Conservation (phyloP, 2,888 invertebrate species). For the Torymus texanus region DNA sequence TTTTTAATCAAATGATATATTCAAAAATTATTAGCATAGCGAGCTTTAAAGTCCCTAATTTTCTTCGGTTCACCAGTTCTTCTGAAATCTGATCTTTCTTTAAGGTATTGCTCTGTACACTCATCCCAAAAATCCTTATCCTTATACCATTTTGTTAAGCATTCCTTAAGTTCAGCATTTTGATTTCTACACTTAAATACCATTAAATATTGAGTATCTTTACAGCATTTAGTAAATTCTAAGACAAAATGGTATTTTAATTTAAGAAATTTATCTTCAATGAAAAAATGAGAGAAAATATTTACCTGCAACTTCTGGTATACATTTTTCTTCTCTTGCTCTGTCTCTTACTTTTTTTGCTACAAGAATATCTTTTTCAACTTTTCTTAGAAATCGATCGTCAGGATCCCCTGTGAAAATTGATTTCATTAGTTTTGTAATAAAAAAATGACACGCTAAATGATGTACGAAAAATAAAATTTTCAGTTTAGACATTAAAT, state of each 20-base stretch:
- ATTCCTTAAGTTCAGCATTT: constrained; percentile 83
- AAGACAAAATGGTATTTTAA: constrained; percentile 49
- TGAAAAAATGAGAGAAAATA: constrained; percentile 9
- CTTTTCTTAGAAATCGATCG: constrained; percentile 88
- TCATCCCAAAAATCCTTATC: constrained; percentile 84
- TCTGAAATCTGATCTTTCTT: constrained; percentile 88
- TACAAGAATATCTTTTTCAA: constrained; percentile 91
- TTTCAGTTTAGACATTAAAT: too few relatives aligned
- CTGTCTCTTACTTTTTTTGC: constrained; percentile 92
- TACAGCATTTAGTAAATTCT: constrained; percentile 81
- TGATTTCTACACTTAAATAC: constrained; percentile 85
- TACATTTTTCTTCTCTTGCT: constrained; percentile 87
- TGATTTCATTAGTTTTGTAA: constrained; percentile 52
- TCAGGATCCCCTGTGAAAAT: constrained; percentile 85
- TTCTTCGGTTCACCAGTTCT: constrained; percentile 82
- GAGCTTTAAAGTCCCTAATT: constrained; percentile 52
- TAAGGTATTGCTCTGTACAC: constrained; percentile 87
- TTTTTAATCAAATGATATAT: constrained; percentile 27
- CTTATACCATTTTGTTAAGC: constrained; percentile 85
- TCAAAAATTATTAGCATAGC: constrained; percentile 27
- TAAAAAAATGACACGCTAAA: constrained; percentile 43
- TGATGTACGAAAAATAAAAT: too few relatives aligned
- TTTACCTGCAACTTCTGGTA: constrained; percentile 81
- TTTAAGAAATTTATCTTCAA: constrained; percentile 17
- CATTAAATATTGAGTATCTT: constrained; percentile 81